phyloP scores from a whole-genome alignment of 2,888 invertebrate genomes.

The Coremacera marginata region DNA sequence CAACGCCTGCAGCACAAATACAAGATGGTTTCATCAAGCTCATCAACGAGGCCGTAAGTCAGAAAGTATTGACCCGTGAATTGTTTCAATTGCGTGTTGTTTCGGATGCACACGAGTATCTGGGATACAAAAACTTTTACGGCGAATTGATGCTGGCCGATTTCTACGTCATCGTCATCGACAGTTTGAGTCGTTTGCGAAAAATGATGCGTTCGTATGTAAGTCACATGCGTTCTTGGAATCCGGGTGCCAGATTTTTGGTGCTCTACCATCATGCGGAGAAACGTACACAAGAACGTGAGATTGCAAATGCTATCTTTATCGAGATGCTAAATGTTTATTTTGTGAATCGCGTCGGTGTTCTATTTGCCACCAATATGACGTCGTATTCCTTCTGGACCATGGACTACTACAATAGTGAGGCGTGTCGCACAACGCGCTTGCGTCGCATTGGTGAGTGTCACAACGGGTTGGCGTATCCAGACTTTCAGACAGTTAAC shows the following conservation, averaged over 20 bases:
- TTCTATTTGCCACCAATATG: slow-evolving; percentile 58
- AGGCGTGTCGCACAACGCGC: slow-evolving; percentile 56
- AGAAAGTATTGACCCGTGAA: slow-evolving; percentile 38
- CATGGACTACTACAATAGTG: slow-evolving; percentile 62
- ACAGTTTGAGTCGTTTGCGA: slow-evolving; percentile 54
- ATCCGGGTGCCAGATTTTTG: slow-evolving; percentile 66
- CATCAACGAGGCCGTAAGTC: slow-evolving; percentile 58
- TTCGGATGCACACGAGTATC: slow-evolving; percentile 51
- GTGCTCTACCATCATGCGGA: slow-evolving; percentile 62
- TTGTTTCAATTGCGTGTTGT: slow-evolving; percentile 59
- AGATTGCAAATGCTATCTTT: slow-evolving; percentile 58
- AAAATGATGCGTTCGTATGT: slow-evolving; percentile 54
- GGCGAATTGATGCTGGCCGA: slow-evolving; percentile 57
- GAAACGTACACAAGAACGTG: slow-evolving; percentile 45
- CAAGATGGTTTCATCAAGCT: slow-evolving; percentile 59
- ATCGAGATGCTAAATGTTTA: slow-evolving; percentile 54
- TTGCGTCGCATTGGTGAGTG: slow-evolving; percentile 60
- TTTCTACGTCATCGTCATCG: slow-evolving; percentile 64
- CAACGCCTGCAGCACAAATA: slow-evolving; percentile 65
- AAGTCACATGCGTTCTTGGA: slow-evolving; percentile 62
- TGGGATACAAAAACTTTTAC: slow-evolving; percentile 37
- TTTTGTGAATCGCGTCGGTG: slow-evolving; percentile 63
- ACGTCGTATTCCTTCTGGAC: slow-evolving; percentile 61
- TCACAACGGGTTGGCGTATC: slow-evolving; percentile 51
- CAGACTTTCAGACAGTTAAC: slow-evolving; percentile 48